Percentiles rank a stretch among this genome's conserved stretches.
Evolutionary conservation across 2,797 vertebrate species (phyloP).

Genomic region (Buphagus erythrorhynchus): DNA sequence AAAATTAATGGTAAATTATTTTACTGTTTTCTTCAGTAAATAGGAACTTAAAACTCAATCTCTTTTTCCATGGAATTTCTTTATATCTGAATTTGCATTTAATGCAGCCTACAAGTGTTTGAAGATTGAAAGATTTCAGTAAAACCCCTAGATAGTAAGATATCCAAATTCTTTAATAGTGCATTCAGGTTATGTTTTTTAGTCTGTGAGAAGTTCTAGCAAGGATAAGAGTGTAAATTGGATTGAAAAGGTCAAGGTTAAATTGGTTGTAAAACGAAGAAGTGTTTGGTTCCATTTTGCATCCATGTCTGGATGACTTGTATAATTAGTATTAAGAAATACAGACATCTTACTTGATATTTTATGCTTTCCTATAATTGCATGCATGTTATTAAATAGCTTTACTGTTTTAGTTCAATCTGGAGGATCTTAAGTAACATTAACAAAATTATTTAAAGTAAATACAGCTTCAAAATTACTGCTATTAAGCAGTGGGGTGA

Average conservation of each 20-base stretch:
- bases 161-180: background rate
- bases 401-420: background rate
- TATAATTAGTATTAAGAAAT: background rate
- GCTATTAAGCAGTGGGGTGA: accelerated
- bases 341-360: background rate
- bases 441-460: background rate
- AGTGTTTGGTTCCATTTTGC: background rate
- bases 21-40: background rate
- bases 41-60: background rate
- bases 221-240: background rate
- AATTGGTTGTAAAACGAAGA: background rate
- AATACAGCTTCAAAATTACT: background rate
- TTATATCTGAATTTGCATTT: background rate
- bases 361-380: background rate
- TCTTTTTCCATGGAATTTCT: background rate
- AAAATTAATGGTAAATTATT: background rate
- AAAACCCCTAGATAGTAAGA: background rate
- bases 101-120: background rate
- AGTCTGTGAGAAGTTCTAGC: background rate
- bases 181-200: background rate
- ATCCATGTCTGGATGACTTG: background rate
- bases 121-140: background rate
- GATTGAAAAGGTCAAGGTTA: background rate
- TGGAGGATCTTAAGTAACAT: background rate
- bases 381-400: background rate